A percentile compares a stretch with the other conserved stretches of the same genome.
These are phyloP conservation scores for Cheiracanthium punctorium DNA, from an alignment of 2,888 invertebrate genomes.

Conservation along the genomic window DNA sequence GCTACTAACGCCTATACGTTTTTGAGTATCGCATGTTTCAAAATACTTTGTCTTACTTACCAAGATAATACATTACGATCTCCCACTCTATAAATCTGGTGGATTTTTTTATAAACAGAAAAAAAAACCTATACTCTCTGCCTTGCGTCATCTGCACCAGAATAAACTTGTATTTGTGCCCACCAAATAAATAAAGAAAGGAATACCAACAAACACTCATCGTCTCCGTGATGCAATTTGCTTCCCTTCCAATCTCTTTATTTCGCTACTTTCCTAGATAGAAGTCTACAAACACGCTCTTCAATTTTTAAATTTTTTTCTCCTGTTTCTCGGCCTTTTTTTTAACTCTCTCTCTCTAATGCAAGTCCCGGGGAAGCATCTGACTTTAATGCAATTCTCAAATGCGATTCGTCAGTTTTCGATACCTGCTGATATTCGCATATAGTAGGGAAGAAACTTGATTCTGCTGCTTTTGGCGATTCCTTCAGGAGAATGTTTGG, in stretches of 20 bases:
- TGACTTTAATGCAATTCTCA: neutral
- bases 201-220: neutral
- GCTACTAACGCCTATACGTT: too few relatives aligned
- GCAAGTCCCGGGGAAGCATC: neutral
- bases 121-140: too few relatives aligned
- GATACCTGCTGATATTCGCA: neutral
- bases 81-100: too few relatives aligned
- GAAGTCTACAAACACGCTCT: slow-evolving; percentile 48
- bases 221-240: slow-evolving; percentile 4
- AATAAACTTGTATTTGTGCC: too few relatives aligned
- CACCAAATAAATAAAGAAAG: neutral
- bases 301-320: slow-evolving; percentile 60
- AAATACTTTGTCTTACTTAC: too few relatives aligned
- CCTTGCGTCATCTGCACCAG: too few relatives aligned
- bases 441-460: neutral
- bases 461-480: neutral
- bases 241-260: slow-evolving; percentile 26
- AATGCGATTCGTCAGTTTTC: slow-evolving; percentile 6
- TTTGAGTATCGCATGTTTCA: too few relatives aligned
- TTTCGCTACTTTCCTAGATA: slow-evolving; percentile 44
- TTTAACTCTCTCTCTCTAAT: too few relatives aligned
- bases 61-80: too few relatives aligned
- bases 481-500: too few relatives aligned
- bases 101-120: too few relatives aligned
- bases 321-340: slow-evolving; percentile 29